Conservation (phyloP, 2,113 vertebrate genomes). For the Cercocebus atys region DNA sequence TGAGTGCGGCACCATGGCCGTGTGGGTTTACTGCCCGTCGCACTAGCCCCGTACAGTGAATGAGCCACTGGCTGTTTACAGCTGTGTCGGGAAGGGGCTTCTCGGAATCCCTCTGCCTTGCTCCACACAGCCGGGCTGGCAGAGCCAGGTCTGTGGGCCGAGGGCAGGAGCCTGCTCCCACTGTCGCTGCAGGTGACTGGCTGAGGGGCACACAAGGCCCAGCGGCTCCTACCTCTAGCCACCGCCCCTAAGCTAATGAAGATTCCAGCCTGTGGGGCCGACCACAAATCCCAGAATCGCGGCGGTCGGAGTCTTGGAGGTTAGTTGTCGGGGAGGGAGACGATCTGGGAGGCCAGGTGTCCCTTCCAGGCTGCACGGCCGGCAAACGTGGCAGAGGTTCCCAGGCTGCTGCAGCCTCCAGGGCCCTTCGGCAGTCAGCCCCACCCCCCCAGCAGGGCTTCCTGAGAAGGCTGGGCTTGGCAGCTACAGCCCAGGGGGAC, state of each 20-base stretch:
- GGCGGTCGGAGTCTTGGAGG: background rate
- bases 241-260: background rate
- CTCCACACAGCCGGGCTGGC: too few species aligned
- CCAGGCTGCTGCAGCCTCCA: background rate
- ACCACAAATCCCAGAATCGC: background rate
- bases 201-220: background rate
- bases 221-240: background rate
- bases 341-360: background rate
- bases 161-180: background rate
- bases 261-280: background rate
- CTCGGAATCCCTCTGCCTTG: background rate
- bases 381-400: background rate
- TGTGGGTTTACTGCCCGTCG: background rate
- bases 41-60: background rate
- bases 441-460: background rate
- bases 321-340: too few species aligned
- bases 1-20: accelerated
- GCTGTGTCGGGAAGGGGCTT: background rate
- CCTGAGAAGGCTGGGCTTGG: background rate
- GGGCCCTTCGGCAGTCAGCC: accelerated
- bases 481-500: background rate
- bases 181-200: background rate
- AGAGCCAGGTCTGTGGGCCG: background rate
- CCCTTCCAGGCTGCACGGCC: too few species aligned
- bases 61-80: background rate